Conservation (phyloP, 1,140 invertebrate genomes). For the Potamilus streckersoni region DNA sequence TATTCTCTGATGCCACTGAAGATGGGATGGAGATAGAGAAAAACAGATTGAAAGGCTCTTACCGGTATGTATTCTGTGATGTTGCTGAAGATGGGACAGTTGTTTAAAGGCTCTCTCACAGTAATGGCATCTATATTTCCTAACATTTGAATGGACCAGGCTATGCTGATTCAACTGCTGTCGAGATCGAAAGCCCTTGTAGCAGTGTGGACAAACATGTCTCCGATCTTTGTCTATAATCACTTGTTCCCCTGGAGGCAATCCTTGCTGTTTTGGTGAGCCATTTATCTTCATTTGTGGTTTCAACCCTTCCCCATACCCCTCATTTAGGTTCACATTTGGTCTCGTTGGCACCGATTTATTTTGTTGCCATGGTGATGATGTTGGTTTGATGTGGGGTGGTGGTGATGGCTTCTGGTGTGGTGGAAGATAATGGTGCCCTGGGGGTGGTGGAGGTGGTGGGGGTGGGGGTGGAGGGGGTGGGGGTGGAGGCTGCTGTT, state of each 20-base stretch:
- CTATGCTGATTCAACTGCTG: slow-evolving; percentile 97
- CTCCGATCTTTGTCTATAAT: slow-evolving; percentile 32
- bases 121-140: slow-evolving; percentile 81
- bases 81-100: slow-evolving; percentile 97
- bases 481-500: slow-evolving; percentile 1
- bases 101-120: slow-evolving; percentile 99
- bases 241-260: slow-evolving; percentile 14
- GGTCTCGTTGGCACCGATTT: not conserved
- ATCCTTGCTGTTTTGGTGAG: no score
- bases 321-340: not conserved
- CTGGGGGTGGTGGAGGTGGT: slow-evolving; percentile 10
- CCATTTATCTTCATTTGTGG: not conserved
- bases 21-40: no score
- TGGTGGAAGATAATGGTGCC: not conserved
- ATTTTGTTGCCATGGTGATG: slow-evolving; percentile 3
- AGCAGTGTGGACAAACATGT: slow-evolving; percentile 88
- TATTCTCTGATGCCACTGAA: no score
- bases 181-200: slow-evolving; percentile 95
- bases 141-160: slow-evolving; percentile 85
- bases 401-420: slow-evolving; percentile 16
- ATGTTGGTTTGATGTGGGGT: slow-evolving; percentile 4
- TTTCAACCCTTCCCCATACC: slow-evolving; percentile 4
- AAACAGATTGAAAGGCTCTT: not conserved
- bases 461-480: slow-evolving; percentile 19
- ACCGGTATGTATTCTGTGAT: slow-evolving; percentile 95